A percentile compares a stretch with the other conserved stretches of the same genome.
Evolutionary conservation across 2,113 vertebrate species (phyloP).

Genomic region (Cinclus cinclus): DNA sequence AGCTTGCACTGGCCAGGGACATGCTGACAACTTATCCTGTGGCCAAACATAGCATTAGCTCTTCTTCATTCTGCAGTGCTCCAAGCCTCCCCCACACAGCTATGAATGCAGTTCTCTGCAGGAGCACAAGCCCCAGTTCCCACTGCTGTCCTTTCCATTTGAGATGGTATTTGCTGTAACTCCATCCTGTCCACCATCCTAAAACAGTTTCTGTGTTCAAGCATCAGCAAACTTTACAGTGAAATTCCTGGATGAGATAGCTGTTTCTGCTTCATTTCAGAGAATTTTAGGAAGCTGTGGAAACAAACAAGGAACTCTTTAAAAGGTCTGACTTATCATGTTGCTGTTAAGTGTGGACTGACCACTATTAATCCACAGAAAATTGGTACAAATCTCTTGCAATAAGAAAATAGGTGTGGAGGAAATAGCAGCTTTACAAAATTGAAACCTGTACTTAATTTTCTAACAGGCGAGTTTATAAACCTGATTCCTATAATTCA

Average conservation of each 20-base stretch:
- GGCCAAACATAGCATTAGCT: background rate
- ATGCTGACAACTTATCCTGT: background rate
- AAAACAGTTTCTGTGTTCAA: background rate
- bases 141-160: background rate
- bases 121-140: background rate
- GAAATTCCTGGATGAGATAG: background rate
- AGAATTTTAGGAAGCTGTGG: background rate
- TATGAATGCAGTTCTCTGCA: background rate
- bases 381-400: conserved; percentile 13
- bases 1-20: background rate
- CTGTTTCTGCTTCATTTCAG: background rate
- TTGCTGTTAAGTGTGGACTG: background rate
- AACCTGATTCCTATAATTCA: conserved; percentile 41
- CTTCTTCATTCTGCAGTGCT: background rate
- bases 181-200: background rate
- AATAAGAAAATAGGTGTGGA: conserved; percentile 15
- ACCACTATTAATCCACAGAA: background rate
- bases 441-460: conserved; percentile 24
- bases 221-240: fast-evolving
- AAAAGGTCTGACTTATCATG: background rate
- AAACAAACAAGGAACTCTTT: background rate
- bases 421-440: conserved; percentile 49
- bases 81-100: background rate
- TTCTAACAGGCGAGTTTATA: conserved; percentile 9
- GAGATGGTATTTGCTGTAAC: background rate